A percentile compares a stretch with the other conserved stretches of the same genome.
Conservation (phyloP, 2,888 invertebrate species). For the Pyrrhia umbra region DNA sequence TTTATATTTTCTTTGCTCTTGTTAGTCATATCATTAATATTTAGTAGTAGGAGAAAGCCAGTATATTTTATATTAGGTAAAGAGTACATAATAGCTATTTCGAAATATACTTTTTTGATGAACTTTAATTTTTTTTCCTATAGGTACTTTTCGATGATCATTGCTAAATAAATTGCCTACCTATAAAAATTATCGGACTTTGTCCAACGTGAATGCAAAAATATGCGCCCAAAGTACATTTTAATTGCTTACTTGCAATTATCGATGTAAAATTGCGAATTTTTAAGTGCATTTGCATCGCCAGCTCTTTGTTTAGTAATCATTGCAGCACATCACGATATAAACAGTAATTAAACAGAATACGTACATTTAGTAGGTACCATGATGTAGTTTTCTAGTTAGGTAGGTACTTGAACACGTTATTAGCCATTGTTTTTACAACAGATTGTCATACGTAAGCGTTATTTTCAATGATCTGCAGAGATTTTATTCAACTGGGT, state of each 20-base stretch:
- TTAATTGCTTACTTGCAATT: conserved; percentile 8
- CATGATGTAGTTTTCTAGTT: conserved; percentile 7
- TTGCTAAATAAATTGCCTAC: conserved; percentile 15
- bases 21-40: too few species aligned
- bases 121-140: conserved; percentile 9
- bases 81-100: conserved; percentile 10
- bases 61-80: too few species aligned
- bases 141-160: neutral
- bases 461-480: too few species aligned
- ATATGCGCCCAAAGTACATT: conserved; percentile 27
- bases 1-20: too few species aligned
- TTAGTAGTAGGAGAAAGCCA: too few species aligned
- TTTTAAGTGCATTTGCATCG: neutral
- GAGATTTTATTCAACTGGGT: too few species aligned
- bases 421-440: neutral
- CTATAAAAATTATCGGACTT: conserved; percentile 36
- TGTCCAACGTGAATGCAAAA: conserved; percentile 35
- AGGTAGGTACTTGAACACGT: too few species aligned
- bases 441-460: too few species aligned
- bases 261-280: conserved; percentile 10
- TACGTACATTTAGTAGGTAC: neutral
- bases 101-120: conserved; percentile 11
- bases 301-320: conserved; percentile 2
- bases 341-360: conserved; percentile 15
- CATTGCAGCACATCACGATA: conserved; percentile 1